These are phyloP conservation scores for Synanthedon tipuliformis DNA, from an alignment of 2,888 invertebrate species.

Conservation along the genomic window DNA sequence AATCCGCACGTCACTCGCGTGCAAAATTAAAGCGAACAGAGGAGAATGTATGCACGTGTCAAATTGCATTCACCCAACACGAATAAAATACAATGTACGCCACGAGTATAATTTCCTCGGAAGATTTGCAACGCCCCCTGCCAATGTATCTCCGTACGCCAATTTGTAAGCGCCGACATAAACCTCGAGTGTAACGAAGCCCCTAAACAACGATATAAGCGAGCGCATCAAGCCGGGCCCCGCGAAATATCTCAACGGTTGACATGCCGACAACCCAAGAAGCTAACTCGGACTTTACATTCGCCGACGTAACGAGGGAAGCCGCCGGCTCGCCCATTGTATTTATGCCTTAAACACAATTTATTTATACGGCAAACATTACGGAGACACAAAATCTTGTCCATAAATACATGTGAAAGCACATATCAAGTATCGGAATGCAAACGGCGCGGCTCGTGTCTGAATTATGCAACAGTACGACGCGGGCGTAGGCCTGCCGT, in stretches of 20 bases:
- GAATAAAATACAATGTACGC: slow-evolving; percentile 43
- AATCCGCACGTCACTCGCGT: not conserved
- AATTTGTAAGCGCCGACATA: slow-evolving; percentile 65
- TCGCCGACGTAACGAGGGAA: slow-evolving; percentile 66
- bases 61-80: slow-evolving; percentile 21
- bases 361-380: slow-evolving; percentile 70
- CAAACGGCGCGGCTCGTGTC: slow-evolving; percentile 64
- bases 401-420: slow-evolving; percentile 71
- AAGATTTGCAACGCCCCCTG: slow-evolving; percentile 34
- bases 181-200: slow-evolving; percentile 60
- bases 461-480: slow-evolving; percentile 63
- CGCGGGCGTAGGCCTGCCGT: slow-evolving; percentile 44
- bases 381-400: slow-evolving; percentile 69
- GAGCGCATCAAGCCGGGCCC: slow-evolving; percentile 33
- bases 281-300: slow-evolving; percentile 58
- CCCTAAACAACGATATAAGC: slow-evolving; percentile 58
- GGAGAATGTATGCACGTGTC: slow-evolving; percentile 17
- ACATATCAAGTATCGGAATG: slow-evolving; percentile 70
- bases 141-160: slow-evolving; percentile 41
- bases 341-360: slow-evolving; percentile 66
- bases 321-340: slow-evolving; percentile 62
- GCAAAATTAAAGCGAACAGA: not conserved
- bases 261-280: slow-evolving; percentile 60
- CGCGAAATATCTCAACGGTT: slow-evolving; percentile 54
- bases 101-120: slow-evolving; percentile 32